These are phyloP conservation scores for Eupithecia pulchellata DNA, from an alignment of 2,888 invertebrate species.

Conservation along the genomic window DNA sequence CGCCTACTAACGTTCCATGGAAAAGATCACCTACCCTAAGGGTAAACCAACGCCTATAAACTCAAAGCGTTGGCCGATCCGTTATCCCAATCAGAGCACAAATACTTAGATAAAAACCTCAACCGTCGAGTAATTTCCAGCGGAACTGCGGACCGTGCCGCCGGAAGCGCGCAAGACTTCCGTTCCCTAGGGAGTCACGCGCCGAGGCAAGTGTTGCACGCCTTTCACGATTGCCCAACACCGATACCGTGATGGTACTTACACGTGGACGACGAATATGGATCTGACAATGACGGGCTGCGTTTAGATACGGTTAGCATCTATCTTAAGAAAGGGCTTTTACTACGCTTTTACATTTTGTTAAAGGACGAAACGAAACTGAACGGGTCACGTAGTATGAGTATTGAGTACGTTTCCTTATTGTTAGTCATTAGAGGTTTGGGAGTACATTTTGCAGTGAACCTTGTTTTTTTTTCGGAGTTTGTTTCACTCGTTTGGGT, in stretches of 20 bases:
- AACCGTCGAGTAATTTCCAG: slow-evolving; percentile 38
- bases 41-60: not conserved
- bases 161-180: slow-evolving; percentile 82
- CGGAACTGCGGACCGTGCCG: slow-evolving; percentile 75
- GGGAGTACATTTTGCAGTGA: not conserved
- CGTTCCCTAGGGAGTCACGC: slow-evolving; percentile 83
- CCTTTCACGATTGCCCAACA: slow-evolving; percentile 60
- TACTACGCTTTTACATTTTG: too few species aligned
- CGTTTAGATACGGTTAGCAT: not conserved
- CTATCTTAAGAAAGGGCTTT: too few species aligned
- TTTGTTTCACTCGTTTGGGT: not conserved
- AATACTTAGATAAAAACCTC: slow-evolving; percentile 36
- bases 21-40: too few species aligned
- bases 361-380: too few species aligned
- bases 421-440: not conserved
- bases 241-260: slow-evolving; percentile 20
- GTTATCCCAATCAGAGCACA: slow-evolving; percentile 25
- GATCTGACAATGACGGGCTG: not conserved
- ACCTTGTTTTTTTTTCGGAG: too few species aligned
- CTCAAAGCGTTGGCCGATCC: slow-evolving; percentile 2
- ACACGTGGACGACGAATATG: slow-evolving; percentile 14
- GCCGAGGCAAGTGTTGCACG: slow-evolving; percentile 61
- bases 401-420: too few species aligned
- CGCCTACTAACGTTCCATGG: too few species aligned
- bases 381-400: too few species aligned